Evolutionary conservation across 2,888 invertebrate genomes (phyloP), one percentile per base, ranked within the genome.

Genomic region (Coelinius sp.): DNA sequence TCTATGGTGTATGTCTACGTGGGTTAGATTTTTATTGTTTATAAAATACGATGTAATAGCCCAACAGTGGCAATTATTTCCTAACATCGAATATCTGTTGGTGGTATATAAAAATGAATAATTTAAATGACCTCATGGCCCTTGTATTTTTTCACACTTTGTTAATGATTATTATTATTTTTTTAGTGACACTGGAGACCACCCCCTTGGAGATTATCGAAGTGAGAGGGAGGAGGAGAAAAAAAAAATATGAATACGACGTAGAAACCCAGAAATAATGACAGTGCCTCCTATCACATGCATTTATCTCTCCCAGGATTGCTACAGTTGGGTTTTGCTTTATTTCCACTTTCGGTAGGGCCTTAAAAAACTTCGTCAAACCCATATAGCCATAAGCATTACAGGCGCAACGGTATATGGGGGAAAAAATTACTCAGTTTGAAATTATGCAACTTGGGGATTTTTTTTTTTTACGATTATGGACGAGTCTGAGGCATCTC

Each of bases 221-320:
- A 46, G 59, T 53, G 24, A 24, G 20, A 20, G 62, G 35, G 52
- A 67, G 31, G 62, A 12, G 35, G 20, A 24, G 66, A 44, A 41
- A 66, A 68, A 46, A 70, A 70, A 56, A 41, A 41, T 63, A 63
- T 63, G 22, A 63, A 63, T 41, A 63, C 22, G 41, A 63, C 41
- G 24, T 38, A 63, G 63, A 63, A n/a, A 24, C 38, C 25, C 24
- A n/a, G 41, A 68, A 81, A 82, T 84, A 83, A 84, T 83, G 81
- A 82, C 79, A 78, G 75, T 74, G 46, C 53, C 44, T 68, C 38
- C 20, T 84, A 84, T 84, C 84, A 78, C 68, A 69, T 78, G 75
- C 83, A 82, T 84, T 83, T 83, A 82, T 83, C 82, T 78, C 53
- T 25, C 46, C 46, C 46, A 31, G 59, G 69, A 76, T 76, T 76